Percentiles rank a stretch among this genome's conserved stretches.
Conservation (phyloP, 2,888 invertebrate genomes). For the Brenthis daphne region DNA sequence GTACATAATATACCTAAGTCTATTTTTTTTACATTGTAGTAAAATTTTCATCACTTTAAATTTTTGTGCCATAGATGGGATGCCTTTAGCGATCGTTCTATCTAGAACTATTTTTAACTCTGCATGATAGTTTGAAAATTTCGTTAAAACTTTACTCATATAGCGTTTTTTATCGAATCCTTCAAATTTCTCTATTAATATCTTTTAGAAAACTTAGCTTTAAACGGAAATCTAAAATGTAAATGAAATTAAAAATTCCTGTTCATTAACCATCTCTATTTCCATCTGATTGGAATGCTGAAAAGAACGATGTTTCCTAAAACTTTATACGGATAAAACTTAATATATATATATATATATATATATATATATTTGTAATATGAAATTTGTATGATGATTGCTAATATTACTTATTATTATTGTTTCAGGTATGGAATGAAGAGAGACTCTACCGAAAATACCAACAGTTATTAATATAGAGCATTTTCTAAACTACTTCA, state of each 20-base stretch:
- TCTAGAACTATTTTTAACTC: constrained; percentile 16
- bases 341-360: too few relatives aligned
- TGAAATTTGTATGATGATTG: background rate
- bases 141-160: constrained; percentile 18
- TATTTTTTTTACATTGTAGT: background rate
- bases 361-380: too few relatives aligned
- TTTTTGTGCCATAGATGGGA: constrained; percentile 6
- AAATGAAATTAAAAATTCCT: constrained; percentile 31
- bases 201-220: constrained; percentile 9
- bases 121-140: constrained; percentile 19
- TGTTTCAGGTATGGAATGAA: constrained; percentile 21
- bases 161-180: constrained; percentile 15
- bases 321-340: too few relatives aligned
- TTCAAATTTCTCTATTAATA: constrained; percentile 18
- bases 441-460: too few relatives aligned
- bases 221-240: constrained; percentile 29
- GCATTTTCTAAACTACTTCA: background rate
- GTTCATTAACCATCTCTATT: constrained; percentile 30
- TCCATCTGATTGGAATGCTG: constrained; percentile 19
- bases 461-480: background rate
- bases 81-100: constrained; percentile 11
- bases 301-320: too few relatives aligned
- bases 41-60: constrained; percentile 6
- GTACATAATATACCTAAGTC: too few relatives aligned
- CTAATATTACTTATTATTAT: background rate